Evolutionary conservation across 2,797 vertebrate species (phyloP).

Genomic region (Propithecus perrieri): DNA sequence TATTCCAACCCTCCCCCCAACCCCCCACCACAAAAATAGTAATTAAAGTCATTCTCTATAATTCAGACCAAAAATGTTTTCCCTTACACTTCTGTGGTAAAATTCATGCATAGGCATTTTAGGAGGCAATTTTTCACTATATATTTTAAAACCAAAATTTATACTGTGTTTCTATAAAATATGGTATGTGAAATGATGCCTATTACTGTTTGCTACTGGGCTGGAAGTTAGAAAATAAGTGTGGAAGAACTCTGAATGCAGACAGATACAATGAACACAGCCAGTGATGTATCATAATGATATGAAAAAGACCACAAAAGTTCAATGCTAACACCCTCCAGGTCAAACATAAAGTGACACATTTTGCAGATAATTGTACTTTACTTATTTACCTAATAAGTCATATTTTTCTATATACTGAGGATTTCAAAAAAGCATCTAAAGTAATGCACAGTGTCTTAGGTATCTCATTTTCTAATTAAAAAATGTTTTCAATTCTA

Average conservation of each 20-base stretch:
- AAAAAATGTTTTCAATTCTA: not conserved
- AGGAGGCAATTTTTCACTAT: not conserved
- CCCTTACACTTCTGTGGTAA: not conserved
- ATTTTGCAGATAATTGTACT: not conserved
- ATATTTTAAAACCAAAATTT: not conserved
- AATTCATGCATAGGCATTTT: not conserved
- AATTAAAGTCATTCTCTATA: constrained; percentile 27
- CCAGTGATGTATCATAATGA: not conserved
- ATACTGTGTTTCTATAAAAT: not conserved
- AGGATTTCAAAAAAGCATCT: not conserved
- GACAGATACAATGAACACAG: too few species aligned
- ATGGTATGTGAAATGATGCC: not conserved
- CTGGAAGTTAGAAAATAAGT: not conserved
- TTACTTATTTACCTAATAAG: not conserved
- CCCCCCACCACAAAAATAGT: not conserved
- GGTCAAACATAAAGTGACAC: not conserved
- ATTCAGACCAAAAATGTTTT: constrained; percentile 33
- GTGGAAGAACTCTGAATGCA: not conserved
- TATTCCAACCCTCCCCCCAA: not conserved
- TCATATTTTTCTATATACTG: not conserved
- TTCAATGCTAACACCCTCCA: not conserved
- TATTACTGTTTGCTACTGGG: not conserved
- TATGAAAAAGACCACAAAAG: not conserved
- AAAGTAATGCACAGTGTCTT: not conserved
- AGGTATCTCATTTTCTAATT: not conserved